phyloP scores from a whole-genome alignment of 2,888 invertebrate genomes.

The Liposcelis brunnea region DNA sequence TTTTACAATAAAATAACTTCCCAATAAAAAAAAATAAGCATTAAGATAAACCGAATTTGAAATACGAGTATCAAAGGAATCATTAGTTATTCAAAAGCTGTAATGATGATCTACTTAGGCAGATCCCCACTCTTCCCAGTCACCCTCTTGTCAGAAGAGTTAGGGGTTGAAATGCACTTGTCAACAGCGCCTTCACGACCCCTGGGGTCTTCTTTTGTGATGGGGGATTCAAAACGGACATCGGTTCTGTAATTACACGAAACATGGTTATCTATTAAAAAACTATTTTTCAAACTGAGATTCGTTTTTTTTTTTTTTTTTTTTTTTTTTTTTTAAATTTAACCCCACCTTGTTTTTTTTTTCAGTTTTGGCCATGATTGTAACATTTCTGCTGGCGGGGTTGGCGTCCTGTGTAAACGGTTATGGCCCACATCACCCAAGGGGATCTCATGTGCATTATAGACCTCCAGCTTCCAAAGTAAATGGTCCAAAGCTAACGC shows the following conservation, averaged over 20 bases:
- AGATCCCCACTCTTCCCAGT: too few species aligned
- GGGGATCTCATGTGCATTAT: conserved; percentile 39
- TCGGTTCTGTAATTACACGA: background rate
- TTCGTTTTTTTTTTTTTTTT: conserved; percentile 1
- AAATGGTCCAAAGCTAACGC: conserved; percentile 40
- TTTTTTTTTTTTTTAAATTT: conserved; percentile 2
- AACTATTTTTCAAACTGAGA: conserved; percentile 18
- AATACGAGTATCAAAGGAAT: too few species aligned
- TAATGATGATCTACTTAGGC: too few species aligned
- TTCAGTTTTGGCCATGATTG: background rate
- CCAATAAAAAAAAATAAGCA: too few species aligned
- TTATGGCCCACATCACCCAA: conserved; percentile 48
- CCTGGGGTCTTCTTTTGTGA: background rate
- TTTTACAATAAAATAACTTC: too few species aligned
- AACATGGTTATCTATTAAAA: conserved; percentile 17
- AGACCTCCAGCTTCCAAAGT: conserved; percentile 27
- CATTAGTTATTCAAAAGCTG: too few species aligned
- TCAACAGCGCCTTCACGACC: too few species aligned
- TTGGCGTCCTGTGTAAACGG: background rate
- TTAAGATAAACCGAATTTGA: too few species aligned
- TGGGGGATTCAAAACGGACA: background rate
- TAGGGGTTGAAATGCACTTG: too few species aligned
- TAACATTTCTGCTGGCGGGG: background rate
- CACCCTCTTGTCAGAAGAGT: too few species aligned
- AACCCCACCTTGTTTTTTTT: conserved; percentile 1